Evolutionary conservation across 1,140 invertebrate species (phyloP).

Genomic region (Bilobella aurantiaca): DNA sequence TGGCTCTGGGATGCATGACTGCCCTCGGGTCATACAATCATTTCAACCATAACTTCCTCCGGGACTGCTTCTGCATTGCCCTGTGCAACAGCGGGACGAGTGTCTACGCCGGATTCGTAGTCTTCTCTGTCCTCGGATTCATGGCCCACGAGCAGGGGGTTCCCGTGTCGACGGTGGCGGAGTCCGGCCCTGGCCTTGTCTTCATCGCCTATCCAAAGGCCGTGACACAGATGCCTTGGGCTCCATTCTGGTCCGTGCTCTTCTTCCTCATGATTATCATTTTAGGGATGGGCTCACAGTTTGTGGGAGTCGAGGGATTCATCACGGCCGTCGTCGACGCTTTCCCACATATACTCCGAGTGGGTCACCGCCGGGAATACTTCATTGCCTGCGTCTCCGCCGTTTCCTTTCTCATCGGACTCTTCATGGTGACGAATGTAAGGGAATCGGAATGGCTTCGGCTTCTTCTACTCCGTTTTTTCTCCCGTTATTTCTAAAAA

Average conservation of each 20-base stretch:
- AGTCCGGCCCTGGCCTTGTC: slow-evolving; percentile 48
- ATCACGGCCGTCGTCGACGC: slow-evolving; percentile 59
- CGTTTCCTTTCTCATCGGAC: slow-evolving; percentile 43
- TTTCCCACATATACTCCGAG: slow-evolving; percentile 47
- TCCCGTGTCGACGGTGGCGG: slow-evolving; percentile 41
- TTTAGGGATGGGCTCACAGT: slow-evolving; percentile 63
- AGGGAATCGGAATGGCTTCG: too few relatives aligned
- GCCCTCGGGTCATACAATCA: slow-evolving; percentile 64
- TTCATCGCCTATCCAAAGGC: slow-evolving; percentile 58
- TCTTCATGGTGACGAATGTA: slow-evolving; percentile 47
- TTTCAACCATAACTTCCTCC: slow-evolving; percentile 58
- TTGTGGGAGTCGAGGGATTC: slow-evolving; percentile 69
- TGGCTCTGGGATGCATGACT: too few relatives aligned
- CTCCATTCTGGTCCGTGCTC: not conserved
- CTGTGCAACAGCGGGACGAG: slow-evolving; percentile 60
- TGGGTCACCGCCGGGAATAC: slow-evolving; percentile 40
- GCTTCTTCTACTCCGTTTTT: too few relatives aligned
- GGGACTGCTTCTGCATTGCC: slow-evolving; percentile 59
- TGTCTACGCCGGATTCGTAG: slow-evolving; percentile 56
- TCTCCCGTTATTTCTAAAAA: too few relatives aligned
- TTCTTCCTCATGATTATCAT: slow-evolving; percentile 78
- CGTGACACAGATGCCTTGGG: too few relatives aligned
- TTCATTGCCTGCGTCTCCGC: slow-evolving; percentile 43
- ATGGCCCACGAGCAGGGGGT: slow-evolving; percentile 46
- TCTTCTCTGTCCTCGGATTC: slow-evolving; percentile 72